These are phyloP conservation scores for Cercopithecus mona DNA, from an alignment of 2,113 vertebrate species.

Conservation along the genomic window DNA sequence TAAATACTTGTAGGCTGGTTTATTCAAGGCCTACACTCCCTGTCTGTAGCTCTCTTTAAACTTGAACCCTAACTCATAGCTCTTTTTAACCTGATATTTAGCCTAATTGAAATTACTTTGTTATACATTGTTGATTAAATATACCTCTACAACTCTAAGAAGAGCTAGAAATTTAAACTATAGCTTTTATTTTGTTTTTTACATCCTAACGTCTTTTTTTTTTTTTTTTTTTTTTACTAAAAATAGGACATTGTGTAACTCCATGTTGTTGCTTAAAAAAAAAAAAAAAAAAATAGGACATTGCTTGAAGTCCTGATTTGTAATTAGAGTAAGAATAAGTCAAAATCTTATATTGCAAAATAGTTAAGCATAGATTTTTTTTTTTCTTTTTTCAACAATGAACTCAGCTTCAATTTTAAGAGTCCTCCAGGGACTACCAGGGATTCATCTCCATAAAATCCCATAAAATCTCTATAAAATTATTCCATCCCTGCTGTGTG, in stretches of 20 bases:
- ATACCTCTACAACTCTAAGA: neutral
- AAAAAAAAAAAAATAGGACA: neutral
- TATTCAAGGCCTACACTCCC: neutral
- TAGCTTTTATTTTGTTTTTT: constrained; percentile 14
- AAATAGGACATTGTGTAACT: neutral
- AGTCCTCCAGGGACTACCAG: neutral
- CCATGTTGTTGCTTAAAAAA: too few relatives aligned
- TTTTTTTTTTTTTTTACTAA: neutral
- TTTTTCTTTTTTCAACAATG: neutral
- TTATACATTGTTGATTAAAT: neutral
- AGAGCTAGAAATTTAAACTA: neutral
- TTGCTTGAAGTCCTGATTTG: neutral
- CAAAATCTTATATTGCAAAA: neutral
- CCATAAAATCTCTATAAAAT: neutral
- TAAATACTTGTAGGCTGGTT: neutral
- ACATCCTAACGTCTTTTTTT: neutral
- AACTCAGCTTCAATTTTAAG: neutral
- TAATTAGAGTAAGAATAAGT: neutral
- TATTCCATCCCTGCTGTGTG: neutral
- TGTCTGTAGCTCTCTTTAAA: neutral
- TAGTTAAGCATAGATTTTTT: neutral
- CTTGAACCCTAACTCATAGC: neutral
- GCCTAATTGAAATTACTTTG: neutral
- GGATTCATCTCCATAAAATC: neutral
- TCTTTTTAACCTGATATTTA: neutral